A percentile compares a stretch with the other conserved stretches of the same genome.
phyloP scores from a whole-genome alignment of 2,888 invertebrate genomes.

The Chrysomela aeneicollis region DNA sequence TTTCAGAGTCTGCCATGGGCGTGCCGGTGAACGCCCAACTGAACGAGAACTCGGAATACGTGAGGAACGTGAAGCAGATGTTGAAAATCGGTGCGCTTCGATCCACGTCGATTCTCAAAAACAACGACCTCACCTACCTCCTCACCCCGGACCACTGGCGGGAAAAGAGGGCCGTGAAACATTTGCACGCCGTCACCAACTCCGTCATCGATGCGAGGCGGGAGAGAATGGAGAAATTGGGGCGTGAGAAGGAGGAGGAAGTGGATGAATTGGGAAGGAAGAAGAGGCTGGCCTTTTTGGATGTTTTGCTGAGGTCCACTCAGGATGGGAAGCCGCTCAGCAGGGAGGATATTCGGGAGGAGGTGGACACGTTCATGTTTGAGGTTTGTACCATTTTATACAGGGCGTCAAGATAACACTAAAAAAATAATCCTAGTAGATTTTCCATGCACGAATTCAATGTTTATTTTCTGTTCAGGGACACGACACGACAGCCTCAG shows the following conservation, averaged over 20 bases:
- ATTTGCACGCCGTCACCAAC: constrained; percentile 25
- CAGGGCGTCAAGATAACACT: neutral
- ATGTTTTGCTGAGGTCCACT: constrained; percentile 69
- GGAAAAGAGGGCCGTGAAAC: constrained; percentile 51
- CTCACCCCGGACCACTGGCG: constrained; percentile 67
- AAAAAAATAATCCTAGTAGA: no score
- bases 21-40: constrained; percentile 75
- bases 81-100: constrained; percentile 49
- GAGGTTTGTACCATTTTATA: constrained; percentile 60
- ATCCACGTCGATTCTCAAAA: constrained; percentile 59
- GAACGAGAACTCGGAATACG: constrained; percentile 73
- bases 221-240: constrained; percentile 58
- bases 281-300: constrained; percentile 72
- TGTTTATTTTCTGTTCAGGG: constrained; percentile 44
- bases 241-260: neutral
- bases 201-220: constrained; percentile 30
- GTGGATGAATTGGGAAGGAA: constrained; percentile 62
- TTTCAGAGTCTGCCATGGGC: constrained; percentile 86
- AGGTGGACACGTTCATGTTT: constrained; percentile 78
- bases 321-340: constrained; percentile 67
- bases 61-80: constrained; percentile 71
- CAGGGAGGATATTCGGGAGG: constrained; percentile 69
- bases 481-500: constrained; percentile 21
- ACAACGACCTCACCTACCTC: constrained; percentile 61
- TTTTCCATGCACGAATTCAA: no score